Evolutionary conservation across 2,113 vertebrate species (phyloP).

Genomic region (Cheirogaleus medius): DNA sequence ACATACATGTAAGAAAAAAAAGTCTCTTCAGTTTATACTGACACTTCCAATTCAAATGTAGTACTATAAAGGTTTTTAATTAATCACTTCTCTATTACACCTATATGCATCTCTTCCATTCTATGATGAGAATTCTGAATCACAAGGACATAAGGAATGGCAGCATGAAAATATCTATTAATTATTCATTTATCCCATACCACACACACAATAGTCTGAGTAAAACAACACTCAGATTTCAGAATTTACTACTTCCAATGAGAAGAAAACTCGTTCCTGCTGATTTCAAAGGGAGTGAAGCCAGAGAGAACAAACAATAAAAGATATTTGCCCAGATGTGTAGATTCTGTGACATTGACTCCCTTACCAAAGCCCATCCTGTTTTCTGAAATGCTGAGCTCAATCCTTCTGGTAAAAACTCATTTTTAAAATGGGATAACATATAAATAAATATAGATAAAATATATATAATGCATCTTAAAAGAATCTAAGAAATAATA

Average conservation of each 20-base stretch:
- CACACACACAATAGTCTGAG: not conserved
- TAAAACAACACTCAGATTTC: not conserved
- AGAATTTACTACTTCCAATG: not conserved
- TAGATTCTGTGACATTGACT: not conserved
- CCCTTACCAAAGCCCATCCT: not conserved
- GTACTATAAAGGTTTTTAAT: not conserved
- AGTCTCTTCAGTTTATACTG: not conserved
- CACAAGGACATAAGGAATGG: not conserved
- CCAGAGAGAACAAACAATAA: not conserved
- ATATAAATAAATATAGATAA: not conserved
- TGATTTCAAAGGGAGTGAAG: not conserved
- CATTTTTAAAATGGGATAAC: not conserved
- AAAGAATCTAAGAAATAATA: not conserved
- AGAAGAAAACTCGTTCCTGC: not conserved
- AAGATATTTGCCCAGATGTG: not conserved
- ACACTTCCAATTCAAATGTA: not conserved
- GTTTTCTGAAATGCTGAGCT: not conserved
- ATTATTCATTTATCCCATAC: constrained; percentile 6
- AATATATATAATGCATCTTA: not conserved
- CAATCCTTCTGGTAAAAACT: not conserved
- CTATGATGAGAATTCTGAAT: not conserved
- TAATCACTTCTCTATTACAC: not conserved
- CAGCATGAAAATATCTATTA: not conserved
- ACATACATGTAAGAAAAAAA: not conserved
- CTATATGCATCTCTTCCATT: not conserved